Percentiles rank a stretch among this genome's conserved stretches.
Evolutionary conservation across 2,113 vertebrate genomes (phyloP).

Genomic region (Lycaon pictus): DNA sequence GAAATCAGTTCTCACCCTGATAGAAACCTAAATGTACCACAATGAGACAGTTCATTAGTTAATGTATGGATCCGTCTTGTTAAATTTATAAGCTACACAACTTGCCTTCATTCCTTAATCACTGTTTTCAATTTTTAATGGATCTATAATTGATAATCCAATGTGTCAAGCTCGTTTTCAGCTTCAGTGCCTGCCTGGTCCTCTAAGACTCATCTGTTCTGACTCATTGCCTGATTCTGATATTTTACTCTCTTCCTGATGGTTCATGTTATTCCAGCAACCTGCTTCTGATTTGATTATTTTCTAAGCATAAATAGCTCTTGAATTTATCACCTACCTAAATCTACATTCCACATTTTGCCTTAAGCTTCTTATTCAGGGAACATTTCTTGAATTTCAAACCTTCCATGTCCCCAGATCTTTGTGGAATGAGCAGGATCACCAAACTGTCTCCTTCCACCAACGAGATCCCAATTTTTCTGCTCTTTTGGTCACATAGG

Average conservation of each 20-base stretch:
- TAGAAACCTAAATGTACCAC: not conserved
- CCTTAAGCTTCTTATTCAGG: constrained; percentile 6
- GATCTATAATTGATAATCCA: not conserved
- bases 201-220: not conserved
- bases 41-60: not conserved
- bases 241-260: not conserved
- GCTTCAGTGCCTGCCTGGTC: not conserved
- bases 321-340: not conserved
- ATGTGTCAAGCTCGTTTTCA: not conserved
- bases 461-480: not conserved
- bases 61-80: not conserved
- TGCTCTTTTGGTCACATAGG: not conserved
- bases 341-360: not conserved
- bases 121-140: not conserved
- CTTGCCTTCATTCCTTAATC: not conserved
- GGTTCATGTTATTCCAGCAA: constrained; percentile 50
- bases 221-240: not conserved
- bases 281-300: not conserved
- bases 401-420: not conserved
- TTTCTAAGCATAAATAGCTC: constrained; percentile 45
- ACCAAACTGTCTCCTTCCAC: not conserved
- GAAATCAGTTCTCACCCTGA: not conserved
- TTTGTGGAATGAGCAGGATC: not conserved
- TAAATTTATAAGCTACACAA: not conserved
- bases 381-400: constrained; percentile 36